Evolutionary conservation across 2,113 vertebrate genomes (phyloP), one percentile per base, ranked within the genome.

Genomic region (Festucalex cinctus): DNA sequence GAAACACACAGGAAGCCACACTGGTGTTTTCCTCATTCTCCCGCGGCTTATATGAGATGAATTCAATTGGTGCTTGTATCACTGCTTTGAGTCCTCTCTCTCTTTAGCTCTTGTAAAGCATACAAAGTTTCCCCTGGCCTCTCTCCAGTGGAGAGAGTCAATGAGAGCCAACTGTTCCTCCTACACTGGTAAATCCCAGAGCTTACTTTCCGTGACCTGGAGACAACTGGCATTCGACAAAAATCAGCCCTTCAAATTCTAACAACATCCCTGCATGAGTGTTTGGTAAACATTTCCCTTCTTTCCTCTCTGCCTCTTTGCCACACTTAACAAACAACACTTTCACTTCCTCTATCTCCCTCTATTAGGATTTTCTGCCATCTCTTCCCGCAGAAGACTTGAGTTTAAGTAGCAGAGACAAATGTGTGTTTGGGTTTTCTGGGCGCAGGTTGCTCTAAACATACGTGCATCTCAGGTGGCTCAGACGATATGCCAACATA

Each of bases 181-280:
- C 80, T 70, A 68, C 60, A 1, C 71, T 80, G 69, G 66, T 66
- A 73, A 77, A 85, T 78, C 71, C 71, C 62, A 61, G 61, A n/a
- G 68, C 76, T 83, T 84, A 75, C 81, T 76, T 83, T 80, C 82
- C 79, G 73, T 85, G 83, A 88, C 82, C 82, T 77, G 73, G 85
- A 80, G 73, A 80, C 75, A 83, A 79, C 70, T 81, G 68, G 68
- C 82, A 79, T 81, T 84, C 80, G 78, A 78, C 66, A 80, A 73
- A 79, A 84, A 84, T 78, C 70, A 72, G 77, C 62, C 71, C 70
- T 76, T 76, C 77, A 74, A 84, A 88, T 86, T 88, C 83, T 83
- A 85, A 63, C 68, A 70, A 65, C 63, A 71, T 84, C 83, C 78
- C 79, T 62, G 76, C 74, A 78, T 19, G 81, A 85, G 71, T 81